phyloP scores from a whole-genome alignment of 2,888 invertebrate genomes.

The Lycia hirtaria region DNA sequence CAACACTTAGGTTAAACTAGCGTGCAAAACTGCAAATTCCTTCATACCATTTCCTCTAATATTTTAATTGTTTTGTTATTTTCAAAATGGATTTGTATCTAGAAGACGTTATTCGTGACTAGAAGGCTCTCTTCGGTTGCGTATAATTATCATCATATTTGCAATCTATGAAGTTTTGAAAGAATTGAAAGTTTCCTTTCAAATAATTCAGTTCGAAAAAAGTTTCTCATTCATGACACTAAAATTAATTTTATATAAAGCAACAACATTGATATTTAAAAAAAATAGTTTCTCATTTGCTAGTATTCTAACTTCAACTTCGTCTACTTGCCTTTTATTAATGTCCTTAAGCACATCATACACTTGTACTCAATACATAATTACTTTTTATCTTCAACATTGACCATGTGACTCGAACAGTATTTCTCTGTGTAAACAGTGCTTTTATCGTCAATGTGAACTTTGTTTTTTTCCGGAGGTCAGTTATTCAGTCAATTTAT shows the following conservation, averaged over 20 bases:
- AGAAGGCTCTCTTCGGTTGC: background rate
- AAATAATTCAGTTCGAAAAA: too few relatives aligned
- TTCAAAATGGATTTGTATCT: background rate
- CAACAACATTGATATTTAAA: background rate
- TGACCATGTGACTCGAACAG: conserved; percentile 16
- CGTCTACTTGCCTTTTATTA: background rate
- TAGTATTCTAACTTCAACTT: background rate
- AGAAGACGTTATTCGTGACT: conserved; percentile 7
- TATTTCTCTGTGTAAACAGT: background rate
- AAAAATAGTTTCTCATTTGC: too few relatives aligned
- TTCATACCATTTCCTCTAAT: conserved; percentile 25
- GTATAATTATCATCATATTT: too few relatives aligned
- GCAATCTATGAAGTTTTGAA: background rate
- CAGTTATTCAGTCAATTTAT: background rate
- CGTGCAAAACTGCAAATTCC: conserved; percentile 44
- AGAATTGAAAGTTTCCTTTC: too few relatives aligned
- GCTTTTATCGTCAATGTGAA: conserved; percentile 13
- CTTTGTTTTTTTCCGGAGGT: conserved; percentile 9
- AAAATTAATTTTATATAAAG: too few relatives aligned
- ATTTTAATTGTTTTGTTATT: conserved; percentile 15
- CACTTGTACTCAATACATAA: conserved; percentile 35
- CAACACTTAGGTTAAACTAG: conserved; percentile 44
- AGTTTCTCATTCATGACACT: too few relatives aligned
- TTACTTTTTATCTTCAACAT: conserved; percentile 22
- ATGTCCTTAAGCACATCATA: conserved; percentile 21